Evolutionary conservation across 2,888 invertebrate species (phyloP).

Genomic region (Nomada goodeniana): DNA sequence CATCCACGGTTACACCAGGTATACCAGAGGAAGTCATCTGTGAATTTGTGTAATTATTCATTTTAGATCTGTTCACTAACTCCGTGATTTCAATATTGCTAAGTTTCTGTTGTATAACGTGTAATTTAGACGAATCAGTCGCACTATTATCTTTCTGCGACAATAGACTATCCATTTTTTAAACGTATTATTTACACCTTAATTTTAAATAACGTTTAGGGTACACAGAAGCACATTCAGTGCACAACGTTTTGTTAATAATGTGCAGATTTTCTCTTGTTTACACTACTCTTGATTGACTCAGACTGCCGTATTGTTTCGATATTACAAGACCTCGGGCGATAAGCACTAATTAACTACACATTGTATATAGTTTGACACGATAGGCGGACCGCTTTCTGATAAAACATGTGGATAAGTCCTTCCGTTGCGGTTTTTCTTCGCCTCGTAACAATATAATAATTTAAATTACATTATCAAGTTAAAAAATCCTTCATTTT

Average conservation of each 20-base stretch:
- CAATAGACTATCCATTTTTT: conserved; percentile 68
- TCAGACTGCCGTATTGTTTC: conserved; percentile 50
- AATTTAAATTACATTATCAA: conserved; percentile 24
- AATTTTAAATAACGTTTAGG: not conserved
- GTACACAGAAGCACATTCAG: not conserved
- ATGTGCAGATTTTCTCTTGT: not conserved
- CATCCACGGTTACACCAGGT: conserved; percentile 95
- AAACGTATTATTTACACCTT: not conserved
- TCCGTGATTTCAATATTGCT: conserved; percentile 74
- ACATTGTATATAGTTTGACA: conserved; percentile 59
- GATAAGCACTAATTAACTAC: conserved; percentile 76
- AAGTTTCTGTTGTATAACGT: conserved; percentile 66
- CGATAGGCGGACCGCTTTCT: conserved; percentile 72
- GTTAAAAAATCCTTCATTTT: conserved; percentile 20
- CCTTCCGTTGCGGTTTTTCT: conserved; percentile 77
- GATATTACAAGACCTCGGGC: conserved; percentile 57
- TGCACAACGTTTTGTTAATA: conserved; percentile 14
- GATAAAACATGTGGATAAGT: conserved; percentile 77
- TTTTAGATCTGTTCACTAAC: conserved; percentile 71
- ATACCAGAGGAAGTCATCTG: conserved; percentile 97
- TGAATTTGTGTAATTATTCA: conserved; percentile 76
- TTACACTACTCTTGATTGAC: conserved; percentile 50
- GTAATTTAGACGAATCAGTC: conserved; percentile 44
- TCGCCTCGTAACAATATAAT: conserved; percentile 62
- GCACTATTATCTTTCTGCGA: conserved; percentile 43